Evolutionary conservation across 2,797 vertebrate species (phyloP).

Genomic region (Neosilurus hyrtlii): DNA sequence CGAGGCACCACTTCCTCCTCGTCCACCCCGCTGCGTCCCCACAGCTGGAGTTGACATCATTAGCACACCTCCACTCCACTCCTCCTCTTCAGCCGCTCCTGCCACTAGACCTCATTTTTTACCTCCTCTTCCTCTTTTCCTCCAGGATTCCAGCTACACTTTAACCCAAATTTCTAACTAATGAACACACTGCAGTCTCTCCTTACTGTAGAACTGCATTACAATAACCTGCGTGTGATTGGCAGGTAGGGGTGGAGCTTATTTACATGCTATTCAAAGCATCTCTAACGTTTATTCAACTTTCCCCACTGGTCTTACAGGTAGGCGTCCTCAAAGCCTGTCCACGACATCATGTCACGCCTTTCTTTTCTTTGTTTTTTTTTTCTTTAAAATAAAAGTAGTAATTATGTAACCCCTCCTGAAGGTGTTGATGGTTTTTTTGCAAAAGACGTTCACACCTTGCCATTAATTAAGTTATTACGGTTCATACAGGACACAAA

Average conservation of each 20-base stretch:
- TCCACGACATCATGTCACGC: too few species aligned
- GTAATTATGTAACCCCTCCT: too few species aligned
- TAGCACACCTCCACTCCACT: constrained; percentile 62
- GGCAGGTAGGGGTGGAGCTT: neutral
- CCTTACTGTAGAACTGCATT: neutral
- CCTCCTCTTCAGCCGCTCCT: constrained; percentile 41
- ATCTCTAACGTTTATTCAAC: too few species aligned
- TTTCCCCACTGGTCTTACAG: too few species aligned
- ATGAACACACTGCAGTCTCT: neutral
- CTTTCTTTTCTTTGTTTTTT: too few species aligned
- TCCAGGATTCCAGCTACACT: neutral
- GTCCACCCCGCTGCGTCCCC: constrained; percentile 65
- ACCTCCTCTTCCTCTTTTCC: constrained; percentile 15
- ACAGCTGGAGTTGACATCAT: constrained; percentile 76
- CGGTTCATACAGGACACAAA: too few species aligned
- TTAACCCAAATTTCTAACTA: neutral
- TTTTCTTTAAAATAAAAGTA: too few species aligned
- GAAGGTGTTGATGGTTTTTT: too few species aligned
- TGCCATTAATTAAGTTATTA: too few species aligned
- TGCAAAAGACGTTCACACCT: too few species aligned
- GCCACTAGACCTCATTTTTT: neutral
- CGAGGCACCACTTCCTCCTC: constrained; percentile 58
- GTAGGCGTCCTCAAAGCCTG: too few species aligned
- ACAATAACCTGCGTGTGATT: neutral
- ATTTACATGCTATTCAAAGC: neutral